phyloP scores from a whole-genome alignment of 2,113 vertebrate genomes.

The Pipra filicauda region DNA sequence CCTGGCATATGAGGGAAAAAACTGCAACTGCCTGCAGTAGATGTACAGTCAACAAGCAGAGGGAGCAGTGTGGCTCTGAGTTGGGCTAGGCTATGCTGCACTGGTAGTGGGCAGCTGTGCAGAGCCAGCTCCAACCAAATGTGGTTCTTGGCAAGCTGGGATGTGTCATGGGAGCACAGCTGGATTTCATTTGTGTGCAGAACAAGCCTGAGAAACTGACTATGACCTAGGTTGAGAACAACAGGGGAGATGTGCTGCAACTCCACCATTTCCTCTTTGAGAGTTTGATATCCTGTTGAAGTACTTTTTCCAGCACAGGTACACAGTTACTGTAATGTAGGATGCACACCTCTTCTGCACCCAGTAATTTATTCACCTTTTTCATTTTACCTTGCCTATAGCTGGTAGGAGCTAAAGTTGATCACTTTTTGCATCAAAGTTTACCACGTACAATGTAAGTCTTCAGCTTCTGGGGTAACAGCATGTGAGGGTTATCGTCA shows the following conservation, averaged over 20 bases:
- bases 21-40: neutral
- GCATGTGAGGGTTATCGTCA: rapidly evolving
- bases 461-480: neutral
- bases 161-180: neutral
- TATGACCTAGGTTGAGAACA: neutral
- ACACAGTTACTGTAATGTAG: neutral
- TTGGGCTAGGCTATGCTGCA: neutral
- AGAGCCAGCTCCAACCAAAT: neutral
- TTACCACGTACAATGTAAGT: neutral
- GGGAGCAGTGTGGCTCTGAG: neutral
- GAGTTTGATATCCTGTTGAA: neutral
- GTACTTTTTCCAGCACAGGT: neutral
- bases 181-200: neutral
- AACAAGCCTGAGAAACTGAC: neutral
- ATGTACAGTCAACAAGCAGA: neutral
- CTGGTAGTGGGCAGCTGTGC: neutral
- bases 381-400: neutral
- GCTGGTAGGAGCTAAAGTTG: neutral
- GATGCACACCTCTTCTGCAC: neutral
- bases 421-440: neutral
- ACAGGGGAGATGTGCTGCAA: neutral
- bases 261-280: neutral
- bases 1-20: neutral
- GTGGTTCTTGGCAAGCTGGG: neutral
- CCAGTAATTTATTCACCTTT: rapidly evolving